Conservation (phyloP, 2,797 vertebrate genomes). For the Pangasius djambal region DNA sequence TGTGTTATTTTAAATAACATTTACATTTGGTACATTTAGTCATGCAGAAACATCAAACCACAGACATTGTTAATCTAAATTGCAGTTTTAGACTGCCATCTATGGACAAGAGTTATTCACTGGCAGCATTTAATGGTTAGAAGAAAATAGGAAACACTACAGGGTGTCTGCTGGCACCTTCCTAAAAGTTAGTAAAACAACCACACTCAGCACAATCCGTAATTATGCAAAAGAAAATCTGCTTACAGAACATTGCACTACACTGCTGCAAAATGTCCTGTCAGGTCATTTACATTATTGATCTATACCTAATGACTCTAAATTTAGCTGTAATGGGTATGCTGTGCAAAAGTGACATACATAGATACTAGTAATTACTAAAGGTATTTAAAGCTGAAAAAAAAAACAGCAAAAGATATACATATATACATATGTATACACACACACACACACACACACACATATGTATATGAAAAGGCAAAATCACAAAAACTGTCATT, state of each 20-base stretch:
- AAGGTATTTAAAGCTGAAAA: no score
- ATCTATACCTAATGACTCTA: constrained; percentile 57
- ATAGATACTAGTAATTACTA: neutral
- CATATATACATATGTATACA: no score
- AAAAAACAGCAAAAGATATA: neutral
- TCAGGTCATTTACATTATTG: constrained; percentile 59
- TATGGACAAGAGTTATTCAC: constrained; percentile 57
- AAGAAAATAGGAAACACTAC: neutral
- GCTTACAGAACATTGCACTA: constrained; percentile 20
- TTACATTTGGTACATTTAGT: neutral
- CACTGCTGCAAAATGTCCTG: constrained; percentile 24
- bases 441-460: no score
- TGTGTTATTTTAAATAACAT: no score
- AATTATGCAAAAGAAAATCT: constrained; percentile 38
- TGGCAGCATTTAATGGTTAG: neutral
- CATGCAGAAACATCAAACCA: neutral
- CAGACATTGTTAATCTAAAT: neutral
- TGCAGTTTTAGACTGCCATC: constrained; percentile 67
- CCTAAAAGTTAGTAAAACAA: neutral
- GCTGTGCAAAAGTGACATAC: neutral
- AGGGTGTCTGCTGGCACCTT: neutral
- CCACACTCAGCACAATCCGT: constrained; percentile 26
- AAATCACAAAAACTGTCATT: no score
- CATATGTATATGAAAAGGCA: no score
- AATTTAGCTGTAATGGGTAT: constrained; percentile 44